phyloP scores from a whole-genome alignment of 2,113 vertebrate genomes.

The Amphiprion percula region DNA sequence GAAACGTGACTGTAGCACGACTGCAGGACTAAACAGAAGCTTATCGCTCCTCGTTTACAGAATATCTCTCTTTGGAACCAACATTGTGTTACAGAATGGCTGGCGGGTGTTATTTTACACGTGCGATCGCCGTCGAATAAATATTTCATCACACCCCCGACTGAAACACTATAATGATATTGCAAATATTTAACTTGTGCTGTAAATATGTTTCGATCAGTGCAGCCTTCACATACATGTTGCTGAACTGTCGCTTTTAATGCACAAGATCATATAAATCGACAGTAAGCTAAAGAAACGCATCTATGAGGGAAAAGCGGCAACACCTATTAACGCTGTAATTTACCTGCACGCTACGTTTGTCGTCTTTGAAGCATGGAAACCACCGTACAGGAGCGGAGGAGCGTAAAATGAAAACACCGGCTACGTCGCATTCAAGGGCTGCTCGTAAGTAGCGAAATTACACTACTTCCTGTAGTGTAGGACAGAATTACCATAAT shows the following conservation, averaged over 20 bases:
- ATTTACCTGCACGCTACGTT: constrained; percentile 81
- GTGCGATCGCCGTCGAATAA: constrained; percentile 20
- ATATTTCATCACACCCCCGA: constrained; percentile 47
- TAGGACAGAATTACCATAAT: neutral
- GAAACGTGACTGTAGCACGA: constrained; percentile 25
- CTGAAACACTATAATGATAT: constrained; percentile 13
- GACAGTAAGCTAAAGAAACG: constrained; percentile 1
- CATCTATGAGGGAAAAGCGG: constrained; percentile 7
- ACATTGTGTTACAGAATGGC: constrained; percentile 35
- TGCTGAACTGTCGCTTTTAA: constrained; percentile 28
- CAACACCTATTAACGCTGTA: neutral
- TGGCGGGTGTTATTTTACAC: constrained; percentile 57
- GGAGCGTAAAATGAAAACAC: constrained; percentile 70
- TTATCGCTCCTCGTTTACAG: neutral
- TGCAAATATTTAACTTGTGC: constrained; percentile 30
- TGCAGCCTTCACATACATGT: constrained; percentile 30
- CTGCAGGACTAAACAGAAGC: constrained; percentile 34
- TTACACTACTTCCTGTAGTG: neutral
- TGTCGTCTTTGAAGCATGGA: constrained; percentile 80
- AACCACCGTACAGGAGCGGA: constrained; percentile 51
- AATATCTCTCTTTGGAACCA: constrained; percentile 8
- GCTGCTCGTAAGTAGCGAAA: constrained; percentile 6
- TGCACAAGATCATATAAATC: constrained; percentile 7
- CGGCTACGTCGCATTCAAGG: constrained; percentile 64
- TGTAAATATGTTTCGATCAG: constrained; percentile 33